Percentiles rank a stretch among this genome's conserved stretches.
Conservation (phyloP, 2,797 vertebrate genomes). For the Alca torda region DNA sequence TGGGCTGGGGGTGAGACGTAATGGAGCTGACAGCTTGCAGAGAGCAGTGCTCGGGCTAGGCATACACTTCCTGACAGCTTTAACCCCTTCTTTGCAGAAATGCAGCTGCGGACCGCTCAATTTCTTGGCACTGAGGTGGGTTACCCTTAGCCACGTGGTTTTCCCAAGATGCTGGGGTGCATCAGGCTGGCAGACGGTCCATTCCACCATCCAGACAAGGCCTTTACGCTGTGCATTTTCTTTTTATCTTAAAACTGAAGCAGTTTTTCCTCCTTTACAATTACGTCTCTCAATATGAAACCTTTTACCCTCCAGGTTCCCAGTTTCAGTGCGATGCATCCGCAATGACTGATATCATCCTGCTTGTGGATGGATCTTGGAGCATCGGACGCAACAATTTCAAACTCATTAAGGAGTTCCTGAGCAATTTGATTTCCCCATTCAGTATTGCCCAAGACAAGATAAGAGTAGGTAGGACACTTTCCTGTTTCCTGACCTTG, state of each 20-base stretch:
- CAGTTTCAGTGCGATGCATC: constrained; percentile 81
- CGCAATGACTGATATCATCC: constrained; percentile 79
- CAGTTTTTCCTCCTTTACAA: not conserved
- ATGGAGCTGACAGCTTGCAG: constrained; percentile 52
- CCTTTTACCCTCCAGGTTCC: constrained; percentile 49
- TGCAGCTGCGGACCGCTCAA: not conserved
- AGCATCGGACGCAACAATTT: constrained; percentile 93
- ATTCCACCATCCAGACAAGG: not conserved
- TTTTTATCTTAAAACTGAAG: not conserved
- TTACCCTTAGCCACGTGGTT: not conserved
- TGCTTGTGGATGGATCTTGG: constrained; percentile 96
- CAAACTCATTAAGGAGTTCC: constrained; percentile 88
- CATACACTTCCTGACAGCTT: not conserved
- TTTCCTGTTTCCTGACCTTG: not conserved
- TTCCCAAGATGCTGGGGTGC: not conserved
- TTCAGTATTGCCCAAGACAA: constrained; percentile 84
- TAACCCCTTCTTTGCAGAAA: constrained; percentile 2
- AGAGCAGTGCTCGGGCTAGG: not conserved
- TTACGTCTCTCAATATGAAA: not conserved
- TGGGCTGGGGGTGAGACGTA: constrained; percentile 4
- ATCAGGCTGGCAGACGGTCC: not conserved
- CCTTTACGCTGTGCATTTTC: not conserved
- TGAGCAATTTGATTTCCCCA: constrained; percentile 86
- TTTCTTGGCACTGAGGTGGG: not conserved
- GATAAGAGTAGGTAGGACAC: constrained; percentile 87